Conservation (phyloP, 1,140 invertebrate genomes). For the Oncopodura yosiiana region DNA sequence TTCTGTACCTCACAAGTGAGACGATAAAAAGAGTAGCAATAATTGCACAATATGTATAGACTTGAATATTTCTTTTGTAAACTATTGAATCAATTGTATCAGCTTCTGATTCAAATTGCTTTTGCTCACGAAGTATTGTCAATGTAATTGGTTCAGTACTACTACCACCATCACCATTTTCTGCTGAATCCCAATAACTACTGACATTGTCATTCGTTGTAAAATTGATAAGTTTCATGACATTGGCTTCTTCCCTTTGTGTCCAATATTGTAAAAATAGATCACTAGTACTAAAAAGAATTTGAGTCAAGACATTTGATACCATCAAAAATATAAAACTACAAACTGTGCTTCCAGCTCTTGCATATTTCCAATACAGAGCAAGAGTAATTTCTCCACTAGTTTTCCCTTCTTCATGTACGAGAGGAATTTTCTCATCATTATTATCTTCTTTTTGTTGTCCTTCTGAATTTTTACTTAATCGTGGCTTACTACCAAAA, state of each 20-base stretch:
- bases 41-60: slow-evolving; percentile 18
- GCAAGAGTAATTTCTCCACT: too few relatives aligned
- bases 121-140: too few relatives aligned
- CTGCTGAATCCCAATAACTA: background rate
- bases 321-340: slow-evolving; percentile 33
- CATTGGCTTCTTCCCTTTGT: background rate
- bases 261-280: background rate
- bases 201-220: background rate
- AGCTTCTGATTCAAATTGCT: too few relatives aligned
- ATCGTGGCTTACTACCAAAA: too few relatives aligned
- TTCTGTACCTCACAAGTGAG: slow-evolving; percentile 33
- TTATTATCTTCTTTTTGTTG: too few relatives aligned
- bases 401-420: too few relatives aligned
- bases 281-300: slow-evolving; percentile 44
- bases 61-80: background rate
- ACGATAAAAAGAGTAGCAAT: slow-evolving; percentile 29
- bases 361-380: slow-evolving; percentile 44
- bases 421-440: too few relatives aligned
- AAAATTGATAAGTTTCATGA: background rate
- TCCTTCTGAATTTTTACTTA: too few relatives aligned
- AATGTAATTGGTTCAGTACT: background rate
- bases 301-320: slow-evolving; percentile 42
- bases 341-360: slow-evolving; percentile 39
- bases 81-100: background rate
- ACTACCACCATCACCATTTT: background rate